Evolutionary conservation across 2,888 invertebrate genomes (phyloP).

Genomic region (Microplitis manilae): DNA sequence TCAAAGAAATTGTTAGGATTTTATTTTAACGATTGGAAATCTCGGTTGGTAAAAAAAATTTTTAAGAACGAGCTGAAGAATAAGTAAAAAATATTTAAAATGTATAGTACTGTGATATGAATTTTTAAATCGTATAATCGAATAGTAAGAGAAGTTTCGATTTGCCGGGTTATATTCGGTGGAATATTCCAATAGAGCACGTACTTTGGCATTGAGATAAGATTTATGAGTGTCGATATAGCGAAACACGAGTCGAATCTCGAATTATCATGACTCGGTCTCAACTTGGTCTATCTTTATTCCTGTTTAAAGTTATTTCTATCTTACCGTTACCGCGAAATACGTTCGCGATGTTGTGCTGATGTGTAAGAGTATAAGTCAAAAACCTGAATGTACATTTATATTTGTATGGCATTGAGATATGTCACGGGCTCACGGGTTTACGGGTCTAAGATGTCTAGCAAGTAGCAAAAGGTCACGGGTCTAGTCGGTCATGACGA

Average conservation of each 20-base stretch:
- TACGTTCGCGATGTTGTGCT: not conserved
- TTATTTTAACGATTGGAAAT: not conserved
- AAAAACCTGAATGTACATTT: slow-evolving; percentile 12
- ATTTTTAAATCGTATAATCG: slow-evolving; percentile 33
- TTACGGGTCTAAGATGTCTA: too few species aligned
- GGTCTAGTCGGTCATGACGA: slow-evolving; percentile 15
- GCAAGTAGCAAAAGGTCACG: not conserved
- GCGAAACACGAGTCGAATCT: slow-evolving; percentile 52
- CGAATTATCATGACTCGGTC: slow-evolving; percentile 47
- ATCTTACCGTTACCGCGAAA: too few species aligned
- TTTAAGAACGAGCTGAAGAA: not conserved
- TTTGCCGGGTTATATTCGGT: slow-evolving; percentile 30
- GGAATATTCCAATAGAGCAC: slow-evolving; percentile 38
- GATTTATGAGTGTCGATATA: slow-evolving; percentile 52
- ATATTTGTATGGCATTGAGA: not conserved
- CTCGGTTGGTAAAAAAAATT: not conserved
- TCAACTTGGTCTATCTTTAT: not conserved
- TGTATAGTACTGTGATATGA: slow-evolving; percentile 13
- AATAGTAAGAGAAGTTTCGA: slow-evolving; percentile 26
- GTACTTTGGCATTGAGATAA: slow-evolving; percentile 49
- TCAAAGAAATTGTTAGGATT: not conserved
- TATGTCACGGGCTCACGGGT: too few species aligned
- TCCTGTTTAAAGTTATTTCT: not conserved
- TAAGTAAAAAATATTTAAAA: slow-evolving; percentile 1
- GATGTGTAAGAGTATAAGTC: not conserved